Evolutionary conservation across 1,140 invertebrate species (phyloP), one percentile per base, ranked within the genome.

Genomic region (Neodiprion virginianus): DNA sequence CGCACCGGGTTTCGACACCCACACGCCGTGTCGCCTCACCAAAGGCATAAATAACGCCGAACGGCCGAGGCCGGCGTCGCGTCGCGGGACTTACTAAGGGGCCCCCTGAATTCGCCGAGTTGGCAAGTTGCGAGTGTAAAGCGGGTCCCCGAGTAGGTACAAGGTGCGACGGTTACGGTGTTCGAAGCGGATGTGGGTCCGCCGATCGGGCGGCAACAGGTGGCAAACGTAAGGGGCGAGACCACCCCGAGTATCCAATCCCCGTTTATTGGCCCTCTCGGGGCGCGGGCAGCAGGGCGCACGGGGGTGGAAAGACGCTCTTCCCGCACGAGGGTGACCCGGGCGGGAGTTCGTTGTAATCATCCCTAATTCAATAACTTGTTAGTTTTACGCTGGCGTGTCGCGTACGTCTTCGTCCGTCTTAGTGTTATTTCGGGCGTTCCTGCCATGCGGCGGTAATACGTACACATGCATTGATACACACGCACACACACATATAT

Each of bases 1-100:
- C 85, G 84, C 85, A 85, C 85, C 83, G 85, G 85, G 85, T 76
- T 86, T 86, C 84, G 82, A 87, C 85, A 87, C 85, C 85, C 85
- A 87, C 85, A 87, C 85, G 85, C 85, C 85, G 81, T 82, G 83
- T 85, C 81, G 82, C 79, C 79, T 87, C 85, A 87, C 82, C 81
- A 85, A 87, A 86, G 77, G 81, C 80, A 85, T 87, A 86, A 87
- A 86, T 87, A 84, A 82, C 70, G 69, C 69, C 28, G 28, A 40
- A 40, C 5, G 76, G 80, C 77, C 28, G 28, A 40, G 28, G 28
- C 28, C 28, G 28, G 5, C 28, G 28, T 40, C 28, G 28, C 28
- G 28, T 40, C 28, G 28, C 28, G 28, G 28, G 28, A 40, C 28
- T 40, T 40, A 40, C 5, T 40, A 40, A 40, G 28, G 28, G 28